phyloP scores from a whole-genome alignment of 2,113 vertebrate genomes.

The Corythornis vintsioides region DNA sequence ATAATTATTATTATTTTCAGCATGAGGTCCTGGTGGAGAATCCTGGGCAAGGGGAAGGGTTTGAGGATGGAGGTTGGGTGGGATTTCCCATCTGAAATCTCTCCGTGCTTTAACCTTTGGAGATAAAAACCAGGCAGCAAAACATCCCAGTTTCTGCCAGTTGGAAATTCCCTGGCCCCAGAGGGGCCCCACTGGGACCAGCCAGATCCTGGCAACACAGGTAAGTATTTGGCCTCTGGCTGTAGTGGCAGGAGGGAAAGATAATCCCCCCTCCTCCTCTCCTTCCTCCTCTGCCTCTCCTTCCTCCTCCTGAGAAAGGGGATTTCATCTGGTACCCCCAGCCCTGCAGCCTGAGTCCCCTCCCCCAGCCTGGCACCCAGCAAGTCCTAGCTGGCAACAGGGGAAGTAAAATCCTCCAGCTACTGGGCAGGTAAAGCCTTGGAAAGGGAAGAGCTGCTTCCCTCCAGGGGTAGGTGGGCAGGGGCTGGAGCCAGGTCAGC shows the following conservation, averaged over 20 bases:
- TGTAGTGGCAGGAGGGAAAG: background rate
- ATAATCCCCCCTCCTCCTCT: background rate
- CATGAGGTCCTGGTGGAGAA: accelerated
- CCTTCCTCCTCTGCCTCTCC: background rate
- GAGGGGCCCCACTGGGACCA: background rate
- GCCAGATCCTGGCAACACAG: background rate
- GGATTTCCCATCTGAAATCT: background rate
- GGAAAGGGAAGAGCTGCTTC: background rate
- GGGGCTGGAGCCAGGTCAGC: background rate
- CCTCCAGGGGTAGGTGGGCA: background rate
- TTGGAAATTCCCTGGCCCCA: background rate
- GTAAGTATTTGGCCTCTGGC: background rate
- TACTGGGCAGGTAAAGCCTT: background rate
- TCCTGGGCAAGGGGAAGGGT: background rate
- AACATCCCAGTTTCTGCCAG: background rate
- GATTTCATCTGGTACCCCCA: accelerated
- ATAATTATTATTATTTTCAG: background rate
- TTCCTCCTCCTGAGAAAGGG: background rate
- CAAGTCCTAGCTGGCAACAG: accelerated
- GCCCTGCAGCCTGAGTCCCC: background rate
- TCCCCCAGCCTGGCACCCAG: background rate
- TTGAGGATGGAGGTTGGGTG: background rate
- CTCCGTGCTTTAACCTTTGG: background rate
- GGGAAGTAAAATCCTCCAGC: background rate
- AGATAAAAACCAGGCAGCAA: background rate